Evolutionary conservation across 2,113 vertebrate genomes (phyloP), one percentile per base, ranked within the genome.

Genomic region (Pithys albifrons): DNA sequence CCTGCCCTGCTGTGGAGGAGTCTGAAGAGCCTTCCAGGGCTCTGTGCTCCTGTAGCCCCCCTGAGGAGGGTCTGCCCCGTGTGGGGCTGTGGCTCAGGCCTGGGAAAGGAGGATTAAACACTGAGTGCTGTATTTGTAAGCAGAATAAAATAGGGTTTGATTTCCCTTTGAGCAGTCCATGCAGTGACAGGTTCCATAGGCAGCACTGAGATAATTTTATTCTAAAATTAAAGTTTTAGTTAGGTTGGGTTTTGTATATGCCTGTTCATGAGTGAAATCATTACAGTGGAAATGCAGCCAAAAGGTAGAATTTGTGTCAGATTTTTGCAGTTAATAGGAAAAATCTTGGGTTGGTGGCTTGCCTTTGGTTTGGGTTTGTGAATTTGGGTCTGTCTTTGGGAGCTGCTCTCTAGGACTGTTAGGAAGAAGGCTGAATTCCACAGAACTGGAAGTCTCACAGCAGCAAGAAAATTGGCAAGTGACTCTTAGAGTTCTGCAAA

Each of bases 71-170:
- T 77, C 92, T 91, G 71, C 19, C 88, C 75, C 61, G 8, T 86
- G 89, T 71, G 79, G 86, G 67, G 74, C 76, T 64, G 79, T 96
- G 95, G 88, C 92, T 93, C 80, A 95, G 88, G 49, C 64, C 35
- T 91, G 96, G 94, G 89, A 95, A 95, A 94, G 94, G 33, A 86
- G 89, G 89, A 95, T 95, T 91, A 95, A 93, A 95, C 88, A 71
- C 79, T 96, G 74, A 14, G 91, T 79, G 91, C 95, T 96, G 57
- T 96, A 95, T 93, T 92, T 94, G 88, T 89, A 92, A 87, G 84
- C 92, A 94, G 90, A 97, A 91, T 91, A 76, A 93, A 95, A 86
- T 43, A 88, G 14, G 1, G 89, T 93, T 89, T 74, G 90, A 67
- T 95, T 96, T 95, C 80, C 80, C 84, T 92, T 92, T 93, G 69